Evolutionary conservation across 2,797 vertebrate species (phyloP).

Genomic region (Protosalanx chinensis): DNA sequence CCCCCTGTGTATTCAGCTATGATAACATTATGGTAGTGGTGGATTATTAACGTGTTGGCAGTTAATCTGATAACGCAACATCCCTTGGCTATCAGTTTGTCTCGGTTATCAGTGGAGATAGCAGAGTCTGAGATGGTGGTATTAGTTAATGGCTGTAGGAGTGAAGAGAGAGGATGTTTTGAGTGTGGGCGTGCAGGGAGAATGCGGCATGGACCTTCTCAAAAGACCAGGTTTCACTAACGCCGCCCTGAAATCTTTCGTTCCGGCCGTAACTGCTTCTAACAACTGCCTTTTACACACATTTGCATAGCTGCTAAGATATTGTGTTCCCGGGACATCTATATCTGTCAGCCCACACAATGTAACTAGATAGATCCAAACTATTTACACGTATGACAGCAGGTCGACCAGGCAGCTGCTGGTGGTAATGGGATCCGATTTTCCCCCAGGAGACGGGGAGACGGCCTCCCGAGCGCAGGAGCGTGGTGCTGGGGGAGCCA

Average conservation of each 20-base stretch:
- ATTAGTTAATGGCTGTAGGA: not conserved
- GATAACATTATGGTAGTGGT: not conserved
- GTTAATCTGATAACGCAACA: not conserved
- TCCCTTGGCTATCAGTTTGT: not conserved
- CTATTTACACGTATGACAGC: constrained; percentile 58
- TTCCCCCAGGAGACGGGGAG: constrained; percentile 46
- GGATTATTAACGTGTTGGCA: constrained; percentile 3
- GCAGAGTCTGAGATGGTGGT: too few relatives aligned
- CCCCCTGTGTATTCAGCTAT: constrained; percentile 3
- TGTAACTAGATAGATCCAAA: constrained; percentile 62
- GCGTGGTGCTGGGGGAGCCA: constrained; percentile 24
- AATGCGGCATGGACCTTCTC: too few relatives aligned
- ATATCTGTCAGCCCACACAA: constrained; percentile 57
- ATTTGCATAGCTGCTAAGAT: constrained; percentile 57
- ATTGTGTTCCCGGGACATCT: constrained; percentile 53
- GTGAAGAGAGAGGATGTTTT: not conserved
- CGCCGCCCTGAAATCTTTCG: constrained; percentile 36
- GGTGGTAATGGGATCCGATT: constrained; percentile 59
- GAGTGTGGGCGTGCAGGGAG: constrained; percentile 17
- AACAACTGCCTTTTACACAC: constrained; percentile 58
- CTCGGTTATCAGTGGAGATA: too few relatives aligned
- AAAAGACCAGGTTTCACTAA: constrained; percentile 2
- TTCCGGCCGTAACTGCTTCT: constrained; percentile 17
- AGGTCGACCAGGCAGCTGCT: constrained; percentile 63
- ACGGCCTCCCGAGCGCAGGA: constrained; percentile 15